Conservation (phyloP, 2,888 invertebrate species). For the Lysandra bellargus region DNA sequence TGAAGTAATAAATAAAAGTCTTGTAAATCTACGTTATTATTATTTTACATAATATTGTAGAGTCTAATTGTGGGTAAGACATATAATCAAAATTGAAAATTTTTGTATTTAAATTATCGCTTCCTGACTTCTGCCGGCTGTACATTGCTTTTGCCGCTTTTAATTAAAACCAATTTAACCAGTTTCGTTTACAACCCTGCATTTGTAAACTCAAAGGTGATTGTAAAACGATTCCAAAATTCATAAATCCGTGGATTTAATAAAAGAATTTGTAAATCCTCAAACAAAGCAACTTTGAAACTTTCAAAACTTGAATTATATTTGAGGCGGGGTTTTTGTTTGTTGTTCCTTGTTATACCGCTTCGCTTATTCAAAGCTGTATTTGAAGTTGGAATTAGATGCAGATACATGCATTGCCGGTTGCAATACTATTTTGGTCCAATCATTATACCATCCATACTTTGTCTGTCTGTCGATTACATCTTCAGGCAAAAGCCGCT, state of each 20-base stretch:
- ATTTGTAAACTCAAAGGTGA: slow-evolving; percentile 12
- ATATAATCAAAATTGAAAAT: neutral
- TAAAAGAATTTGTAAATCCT: slow-evolving; percentile 14
- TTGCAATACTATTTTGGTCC: neutral
- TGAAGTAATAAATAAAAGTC: too few relatives aligned
- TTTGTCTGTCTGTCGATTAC: too few relatives aligned
- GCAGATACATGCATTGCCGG: neutral
- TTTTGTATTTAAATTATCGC: neutral
- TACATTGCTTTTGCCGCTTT: slow-evolving; percentile 4
- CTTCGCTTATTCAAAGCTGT: neutral
- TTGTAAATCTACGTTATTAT: too few relatives aligned
- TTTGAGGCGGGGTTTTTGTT: neutral
- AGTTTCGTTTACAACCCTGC: slow-evolving; percentile 18
- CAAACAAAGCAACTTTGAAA: slow-evolving; percentile 15
- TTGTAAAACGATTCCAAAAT: slow-evolving; percentile 9
- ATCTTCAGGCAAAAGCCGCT: too few relatives aligned
- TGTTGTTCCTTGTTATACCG: slow-evolving; percentile 3
- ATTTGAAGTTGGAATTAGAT: slow-evolving; percentile 7
- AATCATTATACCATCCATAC: neutral
- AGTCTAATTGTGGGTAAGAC: too few relatives aligned
- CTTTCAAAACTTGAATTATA: slow-evolving; percentile 16
- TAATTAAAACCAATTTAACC: slow-evolving; percentile 13
- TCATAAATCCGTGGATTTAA: slow-evolving; percentile 7
- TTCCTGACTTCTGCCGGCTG: neutral
- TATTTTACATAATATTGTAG: too few relatives aligned